Base-by-base conservation (phyloP, 2,113 vertebrate genomes). In the Coptodon rendalli region DNA sequence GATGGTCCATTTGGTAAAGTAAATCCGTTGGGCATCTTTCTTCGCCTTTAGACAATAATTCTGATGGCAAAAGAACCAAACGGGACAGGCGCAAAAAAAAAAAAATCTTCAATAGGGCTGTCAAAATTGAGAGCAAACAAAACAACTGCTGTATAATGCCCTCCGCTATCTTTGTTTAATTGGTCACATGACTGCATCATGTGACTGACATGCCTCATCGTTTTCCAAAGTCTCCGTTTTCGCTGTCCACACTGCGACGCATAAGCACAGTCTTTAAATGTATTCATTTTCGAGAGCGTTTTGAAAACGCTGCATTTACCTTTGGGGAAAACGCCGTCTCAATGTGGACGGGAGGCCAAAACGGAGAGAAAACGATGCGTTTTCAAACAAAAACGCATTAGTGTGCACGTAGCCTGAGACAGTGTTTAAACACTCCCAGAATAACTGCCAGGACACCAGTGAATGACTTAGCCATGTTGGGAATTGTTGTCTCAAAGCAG, bases 211-310 rank as follows among this genome's bases (percentile, higher is more conserved):
- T 31, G 57, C 14, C 57, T 61, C 1, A 61, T 61, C 8, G 8
- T 31, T 59, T 59, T 59, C 7, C 56, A 31, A 0, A 59, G 56
- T 29, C 1, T 59, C 1, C 0, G 2, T 59, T 59, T 59, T 59
- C 0, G 3, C 27, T 59, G 3, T 31, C 27, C 27, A 59, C 27
- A 31, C 56, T 59, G 56, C 1, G 4, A 29, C 3, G 3, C 56
- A 59, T 17, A 31, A 9, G 27, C 3, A 22, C 22, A 22, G 22
- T 22, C 22, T 22, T 22, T 22, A 59, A 59, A 31, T 59, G 27
- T 17, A 29, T 59, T 59, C 0, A 3, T 57, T 57, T 57, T 57
- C 0, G 0, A 29, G 13, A 57, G 24, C 5, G 0, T 59, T 59
- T 31, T 59, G 56, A 59, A 59, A 59, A 31, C 0, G 0, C 13